Percentiles rank a stretch among this genome's conserved stretches.
phyloP scores from a whole-genome alignment of 2,888 invertebrate species.

The Nebria brevicollis region DNA sequence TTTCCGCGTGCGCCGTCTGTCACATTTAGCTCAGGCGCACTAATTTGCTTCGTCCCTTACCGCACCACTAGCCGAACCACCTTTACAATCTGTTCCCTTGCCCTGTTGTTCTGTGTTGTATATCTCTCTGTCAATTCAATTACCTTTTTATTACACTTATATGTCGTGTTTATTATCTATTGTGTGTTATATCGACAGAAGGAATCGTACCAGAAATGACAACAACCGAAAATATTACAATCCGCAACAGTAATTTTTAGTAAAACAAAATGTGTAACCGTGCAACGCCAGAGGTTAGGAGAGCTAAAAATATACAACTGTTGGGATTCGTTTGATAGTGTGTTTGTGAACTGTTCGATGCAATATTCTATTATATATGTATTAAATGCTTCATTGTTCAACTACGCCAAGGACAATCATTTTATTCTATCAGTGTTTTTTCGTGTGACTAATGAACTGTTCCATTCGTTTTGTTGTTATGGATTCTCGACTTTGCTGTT shows the following conservation, averaged over 20 bases:
- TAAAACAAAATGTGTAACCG: conserved; percentile 16
- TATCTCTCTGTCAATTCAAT: conserved; percentile 43
- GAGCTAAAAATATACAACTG: conserved; percentile 35
- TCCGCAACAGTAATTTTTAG: conserved; percentile 5
- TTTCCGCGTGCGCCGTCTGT: conserved; percentile 30
- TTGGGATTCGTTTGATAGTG: conserved; percentile 15
- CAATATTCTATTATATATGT: conserved; percentile 7
- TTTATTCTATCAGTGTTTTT: conserved; percentile 11
- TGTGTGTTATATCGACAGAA: conserved; percentile 5
- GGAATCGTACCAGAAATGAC: background rate
- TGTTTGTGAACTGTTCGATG: conserved; percentile 19
- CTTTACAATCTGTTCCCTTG: conserved; percentile 27
- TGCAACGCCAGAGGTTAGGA: conserved; percentile 29
- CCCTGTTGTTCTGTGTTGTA: conserved; percentile 37
- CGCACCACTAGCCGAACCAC: conserved; percentile 17
- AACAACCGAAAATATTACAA: conserved; percentile 9
- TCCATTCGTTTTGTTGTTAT: conserved; percentile 19
- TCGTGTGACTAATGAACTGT: conserved; percentile 25
- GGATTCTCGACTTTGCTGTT: background rate
- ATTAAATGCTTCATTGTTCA: conserved; percentile 10
- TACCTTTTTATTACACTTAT: conserved; percentile 41
- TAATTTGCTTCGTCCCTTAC: conserved; percentile 32
- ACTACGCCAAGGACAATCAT: conserved; percentile 13
- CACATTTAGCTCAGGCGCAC: conserved; percentile 38
- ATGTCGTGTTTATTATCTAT: conserved; percentile 19